Conservation (phyloP, 2,113 vertebrate species). For the Chamaea fasciata region DNA sequence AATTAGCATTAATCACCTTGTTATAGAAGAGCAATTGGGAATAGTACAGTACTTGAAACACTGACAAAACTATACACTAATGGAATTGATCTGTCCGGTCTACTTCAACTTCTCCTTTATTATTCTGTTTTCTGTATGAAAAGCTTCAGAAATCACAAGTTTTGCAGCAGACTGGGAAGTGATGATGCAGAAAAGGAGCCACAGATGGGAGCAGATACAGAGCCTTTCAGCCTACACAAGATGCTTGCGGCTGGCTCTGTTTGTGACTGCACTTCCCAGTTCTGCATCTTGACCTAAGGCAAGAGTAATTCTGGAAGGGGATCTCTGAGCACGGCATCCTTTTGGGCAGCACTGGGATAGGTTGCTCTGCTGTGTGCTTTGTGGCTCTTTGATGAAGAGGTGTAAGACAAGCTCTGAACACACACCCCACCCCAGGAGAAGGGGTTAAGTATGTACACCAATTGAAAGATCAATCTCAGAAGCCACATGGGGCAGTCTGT, state of each 20-base stretch:
- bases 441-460: not conserved
- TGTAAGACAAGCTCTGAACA: not conserved
- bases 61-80: slow-evolving; percentile 34
- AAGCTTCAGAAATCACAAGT: not conserved
- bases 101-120: not conserved
- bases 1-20: slow-evolving; percentile 49
- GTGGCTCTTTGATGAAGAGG: rapidly evolving
- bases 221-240: not conserved
- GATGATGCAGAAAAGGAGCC: not conserved
- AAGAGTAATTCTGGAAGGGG: not conserved
- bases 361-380: not conserved
- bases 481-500: not conserved
- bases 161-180: not conserved
- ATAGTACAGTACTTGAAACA: slow-evolving; percentile 2
- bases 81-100: slow-evolving; percentile 14
- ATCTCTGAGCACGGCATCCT: not conserved
- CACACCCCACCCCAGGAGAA: not conserved
- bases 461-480: not conserved
- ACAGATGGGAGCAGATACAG: rapidly evolving
- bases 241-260: not conserved
- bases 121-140: not conserved
- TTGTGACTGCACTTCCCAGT: not conserved
- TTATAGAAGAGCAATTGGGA: slow-evolving; percentile 10
- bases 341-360: not conserved
- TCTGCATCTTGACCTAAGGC: not conserved